Percentiles rank a stretch among this genome's conserved stretches.
Evolutionary conservation across 2,113 vertebrate species (phyloP).

Genomic region (human (Homo sapiens)): GRCh38 chrX:71587001-71587500

Average conservation of each 20-base stretch:
- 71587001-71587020: neutral
- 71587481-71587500: neutral
- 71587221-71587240: neutral
- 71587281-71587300: neutral
- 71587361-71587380: neutral
- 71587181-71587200: neutral
- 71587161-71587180: neutral
- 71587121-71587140: neutral
- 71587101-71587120: neutral
- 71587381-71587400: neutral
- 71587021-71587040: neutral
- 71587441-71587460: neutral
- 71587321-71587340: neutral
- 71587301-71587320: neutral
- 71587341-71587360: neutral
- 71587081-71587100: neutral
- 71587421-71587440: neutral
- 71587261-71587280: slow-evolving; percentile 6
- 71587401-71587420: neutral
- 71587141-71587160: neutral
- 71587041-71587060: neutral
- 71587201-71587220: neutral
- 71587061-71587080: neutral
- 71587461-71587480: slow-evolving; percentile 16
- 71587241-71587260: neutral